Percentiles rank a stretch among this genome's conserved stretches.
These are phyloP conservation scores for Chlorodrepanis virens DNA, from an alignment of 2,113 vertebrate genomes.

Conservation along the genomic window DNA sequence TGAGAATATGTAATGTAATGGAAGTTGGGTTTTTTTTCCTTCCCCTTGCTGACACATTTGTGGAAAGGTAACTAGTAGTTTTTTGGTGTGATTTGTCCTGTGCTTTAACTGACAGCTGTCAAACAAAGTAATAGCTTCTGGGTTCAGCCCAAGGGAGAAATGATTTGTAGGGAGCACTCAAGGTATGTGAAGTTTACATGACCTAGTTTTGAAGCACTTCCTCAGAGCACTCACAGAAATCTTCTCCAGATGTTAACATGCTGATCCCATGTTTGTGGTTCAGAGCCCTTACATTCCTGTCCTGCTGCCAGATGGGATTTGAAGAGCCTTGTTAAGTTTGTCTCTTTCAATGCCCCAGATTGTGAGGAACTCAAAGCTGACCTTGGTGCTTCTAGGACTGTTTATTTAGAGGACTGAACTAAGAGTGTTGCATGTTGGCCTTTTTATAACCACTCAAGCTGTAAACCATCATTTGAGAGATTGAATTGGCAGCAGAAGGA, in stretches of 20 bases:
- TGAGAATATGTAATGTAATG: neutral
- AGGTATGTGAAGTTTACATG: neutral
- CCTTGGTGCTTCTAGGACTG: neutral
- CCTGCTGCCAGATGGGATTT: neutral
- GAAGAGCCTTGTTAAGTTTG: neutral
- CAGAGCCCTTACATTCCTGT: neutral
- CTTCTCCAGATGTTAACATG: neutral
- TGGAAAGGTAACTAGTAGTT: neutral
- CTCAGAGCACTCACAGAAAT: neutral
- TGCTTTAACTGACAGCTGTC: neutral
- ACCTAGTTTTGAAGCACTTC: neutral
- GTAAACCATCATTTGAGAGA: neutral
- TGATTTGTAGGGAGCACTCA: neutral
- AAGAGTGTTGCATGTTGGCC: neutral
- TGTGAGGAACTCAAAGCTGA: neutral
- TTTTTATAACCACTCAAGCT: neutral
- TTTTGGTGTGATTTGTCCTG: neutral
- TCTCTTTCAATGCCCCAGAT: neutral
- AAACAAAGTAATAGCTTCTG: neutral
- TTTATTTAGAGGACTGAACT: neutral
- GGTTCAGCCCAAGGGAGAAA: neutral
- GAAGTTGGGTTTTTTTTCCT: neutral
- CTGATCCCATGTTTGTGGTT: neutral
- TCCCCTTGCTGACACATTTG: neutral
- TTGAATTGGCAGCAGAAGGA: neutral